phyloP scores from a whole-genome alignment of 2,113 vertebrate species.

The Larimichthys polyactis region DNA sequence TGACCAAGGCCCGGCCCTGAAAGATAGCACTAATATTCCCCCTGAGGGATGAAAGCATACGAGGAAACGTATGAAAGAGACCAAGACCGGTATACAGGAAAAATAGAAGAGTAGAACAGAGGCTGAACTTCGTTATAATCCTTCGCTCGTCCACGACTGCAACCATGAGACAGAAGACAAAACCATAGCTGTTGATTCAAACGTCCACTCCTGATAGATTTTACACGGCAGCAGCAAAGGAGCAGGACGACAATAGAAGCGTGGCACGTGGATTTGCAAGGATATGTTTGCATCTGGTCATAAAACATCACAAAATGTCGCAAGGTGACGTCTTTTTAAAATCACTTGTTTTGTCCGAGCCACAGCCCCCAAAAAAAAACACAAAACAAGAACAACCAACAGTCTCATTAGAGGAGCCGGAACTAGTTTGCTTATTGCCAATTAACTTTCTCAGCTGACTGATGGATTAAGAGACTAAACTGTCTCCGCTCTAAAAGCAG shows the following conservation, averaged over 20 bases:
- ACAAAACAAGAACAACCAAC: neutral
- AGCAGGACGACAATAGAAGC: neutral
- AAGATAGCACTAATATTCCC: slow-evolving; percentile 68
- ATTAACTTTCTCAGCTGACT: neutral
- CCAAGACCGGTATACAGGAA: neutral
- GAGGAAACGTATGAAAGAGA: slow-evolving; percentile 44
- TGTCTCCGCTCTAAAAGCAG: neutral
- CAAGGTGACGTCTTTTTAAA: neutral
- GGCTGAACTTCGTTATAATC: slow-evolving; percentile 34
- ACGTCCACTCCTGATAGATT: neutral
- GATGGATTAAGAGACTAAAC: neutral
- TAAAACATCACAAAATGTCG: neutral
- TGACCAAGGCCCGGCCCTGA: slow-evolving; percentile 59
- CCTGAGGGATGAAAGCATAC: slow-evolving; percentile 59
- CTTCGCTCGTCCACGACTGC: neutral
- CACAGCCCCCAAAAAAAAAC: neutral
- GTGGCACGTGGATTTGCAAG: neutral
- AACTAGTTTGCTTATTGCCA: neutral
- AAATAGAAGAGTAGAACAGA: slow-evolving; percentile 20
- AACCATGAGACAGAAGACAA: neutral
- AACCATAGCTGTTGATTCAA: neutral
- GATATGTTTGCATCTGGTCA: neutral
- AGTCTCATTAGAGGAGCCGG: neutral
- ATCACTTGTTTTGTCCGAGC: neutral
- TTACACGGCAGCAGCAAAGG: slow-evolving; percentile 4